These are phyloP conservation scores for Eretmocerus hayati DNA, from an alignment of 2,888 invertebrate genomes.

Conservation along the genomic window DNA sequence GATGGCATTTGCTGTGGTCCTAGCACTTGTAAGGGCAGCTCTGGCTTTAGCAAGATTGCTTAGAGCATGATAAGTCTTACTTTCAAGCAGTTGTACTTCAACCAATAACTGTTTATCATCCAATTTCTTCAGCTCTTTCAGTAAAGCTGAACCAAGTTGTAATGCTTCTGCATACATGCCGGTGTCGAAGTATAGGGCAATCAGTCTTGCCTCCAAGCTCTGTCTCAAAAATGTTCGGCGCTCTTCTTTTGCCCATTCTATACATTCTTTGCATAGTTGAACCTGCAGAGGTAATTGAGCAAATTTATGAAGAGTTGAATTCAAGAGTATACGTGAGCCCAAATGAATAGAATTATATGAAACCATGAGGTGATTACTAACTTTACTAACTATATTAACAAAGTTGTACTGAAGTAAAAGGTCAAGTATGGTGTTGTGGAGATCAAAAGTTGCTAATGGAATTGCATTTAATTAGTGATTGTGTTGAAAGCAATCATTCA, in stretches of 20 bases:
- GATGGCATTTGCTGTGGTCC: constrained; percentile 99
- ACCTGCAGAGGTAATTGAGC: constrained; percentile 52
- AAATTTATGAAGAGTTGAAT: too few species aligned
- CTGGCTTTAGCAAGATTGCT: constrained; percentile 94
- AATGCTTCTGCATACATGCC: constrained; percentile 83
- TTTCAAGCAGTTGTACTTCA: constrained; percentile 95
- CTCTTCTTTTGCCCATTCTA: constrained; percentile 99
- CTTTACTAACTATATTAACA: too few species aligned
- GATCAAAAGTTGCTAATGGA: too few species aligned
- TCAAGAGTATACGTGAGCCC: too few species aligned
- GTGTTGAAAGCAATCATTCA: too few species aligned
- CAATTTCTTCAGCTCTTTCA: constrained; percentile 94
- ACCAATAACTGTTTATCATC: constrained; percentile 98
- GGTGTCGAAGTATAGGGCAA: constrained; percentile 91
- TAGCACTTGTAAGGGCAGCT: constrained; percentile 93
- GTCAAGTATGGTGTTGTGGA: too few species aligned
- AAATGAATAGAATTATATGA: too few species aligned
- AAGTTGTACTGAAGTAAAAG: too few species aligned
- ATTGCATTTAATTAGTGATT: too few species aligned
- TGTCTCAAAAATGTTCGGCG: constrained; percentile 94
- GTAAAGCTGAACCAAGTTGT: constrained; percentile 73
- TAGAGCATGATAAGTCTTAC: constrained; percentile 96
- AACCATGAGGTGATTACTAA: too few species aligned
- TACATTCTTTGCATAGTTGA: constrained; percentile 92
- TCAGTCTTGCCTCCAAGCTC: constrained; percentile 87